Base-by-base conservation (phyloP, 2,797 vertebrate species). In the Enteromius unitaeniatus region DNA sequence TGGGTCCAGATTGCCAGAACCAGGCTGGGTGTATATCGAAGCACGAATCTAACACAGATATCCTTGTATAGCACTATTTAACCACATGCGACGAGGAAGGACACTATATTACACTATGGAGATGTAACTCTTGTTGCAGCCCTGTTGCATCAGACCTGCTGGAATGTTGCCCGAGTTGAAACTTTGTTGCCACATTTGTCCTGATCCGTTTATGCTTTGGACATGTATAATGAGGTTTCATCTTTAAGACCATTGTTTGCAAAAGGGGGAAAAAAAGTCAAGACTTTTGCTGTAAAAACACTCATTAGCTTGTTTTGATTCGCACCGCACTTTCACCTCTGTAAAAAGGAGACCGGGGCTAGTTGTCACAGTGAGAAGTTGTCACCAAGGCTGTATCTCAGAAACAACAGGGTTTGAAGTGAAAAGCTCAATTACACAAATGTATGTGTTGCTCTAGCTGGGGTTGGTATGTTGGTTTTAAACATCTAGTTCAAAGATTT, bases 121-220 rank as follows among this genome's bases (percentile, higher is more conserved):
- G 93, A 91, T 92, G 92, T 92, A 93, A 93, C 88, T 93, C 93
- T 88, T 89, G 93, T 96, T 96, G 95, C 95, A 96, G 89, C 89
- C 93, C 92, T 94, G 94, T 96, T 96, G 95, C 95, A 95, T 96
- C 95, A 96, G 94, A 94, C 92, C 92, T 93, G 91, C 92, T 89
- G 93, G 92, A 93, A 93, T 93, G 91, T 94, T 92, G 93, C 91
- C 91, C 91, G 49, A 92, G 91, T 89, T 88, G 84, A 58, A 92
- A 91, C 92, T 91, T 89, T 91, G 91, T 89, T 91, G 92, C 90
- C 91, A 73, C 92, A 76, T 90, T 89, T 86, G 88, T 89, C 86
- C 85, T 78, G 55, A 81, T 80, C 37, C 74, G 79, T 75, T 72
- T 84, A 82, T 81, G 80, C 82, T 76, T 84, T 85, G 82, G 76